Base-by-base conservation (phyloP, 2,888 invertebrate genomes). In the Tenthredo amoena region DNA sequence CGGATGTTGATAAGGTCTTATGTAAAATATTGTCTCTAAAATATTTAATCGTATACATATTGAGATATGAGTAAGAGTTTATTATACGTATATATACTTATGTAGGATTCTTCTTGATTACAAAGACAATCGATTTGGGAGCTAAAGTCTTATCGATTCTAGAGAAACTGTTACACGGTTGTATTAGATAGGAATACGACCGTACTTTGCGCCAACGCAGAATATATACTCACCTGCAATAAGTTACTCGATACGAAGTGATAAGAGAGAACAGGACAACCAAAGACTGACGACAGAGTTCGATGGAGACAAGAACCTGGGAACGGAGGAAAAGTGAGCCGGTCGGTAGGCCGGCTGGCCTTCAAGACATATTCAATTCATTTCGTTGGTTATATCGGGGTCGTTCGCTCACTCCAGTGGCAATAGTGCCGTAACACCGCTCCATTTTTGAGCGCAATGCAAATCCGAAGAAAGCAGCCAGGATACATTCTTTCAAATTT, bases 271-370 rank as follows among this genome's bases (percentile, higher is more conserved):
- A 87, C 62, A 68, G 83, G 84, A 85, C 85, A 84, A 85, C 85
- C 84, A 72, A 86, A 82, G 83, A 71, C 85, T 72, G 86, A 65
- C 84, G 86, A 82, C 85, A 86, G 87, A 87, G 87, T 62, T 81
- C 40, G n/a, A 81, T 21, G 58, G 21, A 74, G 77, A 76, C 62
- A 62, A 62, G 87, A 88, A 91, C 88, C 89, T 88, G 89, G 89
- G 89, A 89, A 89, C 88, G 86, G 88, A 89, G 89, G 89, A 90
- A 91, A 91, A 91, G 90, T 90, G 88, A 90, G 89, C 90, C 88
- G 88, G 90, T 87, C 90, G 91, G 90, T 90, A 88, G 90, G 88
- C 90, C 88, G 89, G 90, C 87, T 91, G 92, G 90, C 91, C 92
- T 92, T 92, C 91, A 89, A 88, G 90, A 90, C 89, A 91, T 87